These are phyloP conservation scores for Ochropacha duplaris DNA, from an alignment of 2,888 invertebrate species.

Conservation along the genomic window DNA sequence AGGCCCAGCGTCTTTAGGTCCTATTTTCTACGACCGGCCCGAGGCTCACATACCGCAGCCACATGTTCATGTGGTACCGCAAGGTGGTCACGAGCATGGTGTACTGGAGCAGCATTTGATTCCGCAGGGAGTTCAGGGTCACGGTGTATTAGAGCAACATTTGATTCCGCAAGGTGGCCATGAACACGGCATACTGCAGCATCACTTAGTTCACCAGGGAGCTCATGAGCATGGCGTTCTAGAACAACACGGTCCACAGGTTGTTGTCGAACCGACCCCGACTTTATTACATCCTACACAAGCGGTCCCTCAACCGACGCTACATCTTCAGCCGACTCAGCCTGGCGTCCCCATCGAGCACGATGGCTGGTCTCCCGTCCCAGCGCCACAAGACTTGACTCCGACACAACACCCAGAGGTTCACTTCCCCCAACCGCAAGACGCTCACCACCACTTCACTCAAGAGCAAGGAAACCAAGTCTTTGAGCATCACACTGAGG, in stretches of 20 bases:
- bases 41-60: constrained; percentile 47
- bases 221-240: constrained; percentile 40
- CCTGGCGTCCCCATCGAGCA: constrained; percentile 51
- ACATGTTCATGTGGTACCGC: constrained; percentile 50
- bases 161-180: constrained; percentile 42
- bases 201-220: constrained; percentile 30
- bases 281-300: constrained; percentile 38
- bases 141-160: constrained; percentile 19
- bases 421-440: constrained; percentile 39
- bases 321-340: constrained; percentile 32
- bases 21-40: constrained; percentile 50
- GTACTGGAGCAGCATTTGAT: constrained; percentile 29
- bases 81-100: constrained; percentile 23
- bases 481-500: constrained; percentile 64
- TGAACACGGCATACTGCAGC: background rate
- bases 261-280: constrained; percentile 43
- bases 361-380: constrained; percentile 74
- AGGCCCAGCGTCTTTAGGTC: constrained; percentile 31
- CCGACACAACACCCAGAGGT: constrained; percentile 35
- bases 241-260: constrained; percentile 39
- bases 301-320: constrained; percentile 27
- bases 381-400: constrained; percentile 45
- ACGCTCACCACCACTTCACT: constrained; percentile 56
- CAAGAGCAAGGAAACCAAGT: constrained; percentile 70
- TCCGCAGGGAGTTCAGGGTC: constrained; percentile 39